Base-by-base conservation (phyloP, 2,797 vertebrate species). In the Poeciliopsis turneri region DNA sequence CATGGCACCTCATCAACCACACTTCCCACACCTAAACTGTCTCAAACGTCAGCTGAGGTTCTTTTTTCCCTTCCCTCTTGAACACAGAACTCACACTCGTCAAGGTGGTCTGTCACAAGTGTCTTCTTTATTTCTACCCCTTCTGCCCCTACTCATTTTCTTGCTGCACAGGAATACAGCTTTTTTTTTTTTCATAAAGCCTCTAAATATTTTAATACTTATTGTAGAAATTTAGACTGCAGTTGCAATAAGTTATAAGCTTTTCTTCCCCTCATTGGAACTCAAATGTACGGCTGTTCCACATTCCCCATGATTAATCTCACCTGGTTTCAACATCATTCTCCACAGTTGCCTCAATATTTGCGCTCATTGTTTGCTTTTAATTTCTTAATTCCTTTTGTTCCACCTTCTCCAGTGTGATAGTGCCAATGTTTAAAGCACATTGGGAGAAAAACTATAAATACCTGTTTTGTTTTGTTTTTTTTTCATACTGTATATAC, bases 1-100 rank as follows among this genome's bases (percentile, higher is more conserved):
- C 76, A 80, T 87, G 83, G 80, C 75, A 85, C 78, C 79, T 88
- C 87, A 91, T 92, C 83, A 86, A 83, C 76, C 69, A 72, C 70
- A 74, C 86, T 82, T 84, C 86, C 77, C 76, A 78, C 72, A 79
- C 75, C 78, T 78, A 64, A 86, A 84, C 74, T 81, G 64, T 83
- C 87, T 87, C 78, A 61, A 66, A 78, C 73, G 66, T 84, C 84
- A 73, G 73, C 87, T 82, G 74, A 36, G 57, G 75, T 80, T 82
- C 61, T 79, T 84, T 75, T 85, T 84, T 82, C 15, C 1, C 80
- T 83, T 11, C n/a, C 28, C 70, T 41, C 64, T 68, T 88, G 80
- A 81, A 84, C 88, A 84, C 84, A 81, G 57, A 57, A 78, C 84
- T 84, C 72, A 9, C 74, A 82, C 89, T 85, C 33, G 41, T 86